A percentile compares a stretch with the other conserved stretches of the same genome.
phyloP scores from a whole-genome alignment of 64 coral and sea anemone species.

The Actinia tenebrosa region DNA sequence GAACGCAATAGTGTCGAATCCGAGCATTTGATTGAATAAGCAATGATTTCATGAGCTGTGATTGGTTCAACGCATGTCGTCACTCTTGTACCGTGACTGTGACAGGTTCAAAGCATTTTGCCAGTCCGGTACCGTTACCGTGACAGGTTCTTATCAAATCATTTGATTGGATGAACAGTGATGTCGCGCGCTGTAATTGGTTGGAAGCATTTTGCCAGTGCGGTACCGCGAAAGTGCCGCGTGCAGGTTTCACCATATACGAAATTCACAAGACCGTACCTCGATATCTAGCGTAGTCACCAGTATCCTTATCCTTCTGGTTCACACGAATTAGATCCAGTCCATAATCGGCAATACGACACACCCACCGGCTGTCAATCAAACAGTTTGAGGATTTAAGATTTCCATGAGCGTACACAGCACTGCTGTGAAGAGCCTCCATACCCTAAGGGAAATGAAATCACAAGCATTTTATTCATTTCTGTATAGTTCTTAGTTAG shows the following conservation, averaged over 20 bases:
- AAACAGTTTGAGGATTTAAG: slow-evolving; percentile 77
- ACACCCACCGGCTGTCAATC: slow-evolving; percentile 86
- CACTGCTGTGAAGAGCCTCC: slow-evolving; percentile 31
- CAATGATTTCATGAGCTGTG: too few species aligned
- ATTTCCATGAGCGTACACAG: slow-evolving; percentile 53
- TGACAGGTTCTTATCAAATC: too few species aligned
- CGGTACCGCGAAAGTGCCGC: background rate
- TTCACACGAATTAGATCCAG: slow-evolving; percentile 50
- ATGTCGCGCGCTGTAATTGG: too few species aligned
- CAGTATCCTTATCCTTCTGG: slow-evolving; percentile 36
- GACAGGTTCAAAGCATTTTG: too few species aligned
- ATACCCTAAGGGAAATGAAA: slow-evolving; percentile 10
- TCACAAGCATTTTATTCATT: background rate
- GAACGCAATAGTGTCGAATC: too few species aligned
- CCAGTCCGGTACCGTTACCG: too few species aligned
- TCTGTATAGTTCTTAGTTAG: background rate
- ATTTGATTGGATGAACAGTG: too few species aligned
- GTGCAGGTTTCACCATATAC: too few species aligned
- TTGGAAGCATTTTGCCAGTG: too few species aligned
- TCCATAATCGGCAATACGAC: slow-evolving; percentile 59
- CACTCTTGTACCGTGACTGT: too few species aligned
- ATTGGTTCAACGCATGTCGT: background rate
- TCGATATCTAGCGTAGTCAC: slow-evolving; percentile 50
- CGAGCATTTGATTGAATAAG: too few species aligned
- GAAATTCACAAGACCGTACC: slow-evolving; percentile 5